phyloP scores from a whole-genome alignment of 2,113 vertebrate species.

The Mola mola region DNA sequence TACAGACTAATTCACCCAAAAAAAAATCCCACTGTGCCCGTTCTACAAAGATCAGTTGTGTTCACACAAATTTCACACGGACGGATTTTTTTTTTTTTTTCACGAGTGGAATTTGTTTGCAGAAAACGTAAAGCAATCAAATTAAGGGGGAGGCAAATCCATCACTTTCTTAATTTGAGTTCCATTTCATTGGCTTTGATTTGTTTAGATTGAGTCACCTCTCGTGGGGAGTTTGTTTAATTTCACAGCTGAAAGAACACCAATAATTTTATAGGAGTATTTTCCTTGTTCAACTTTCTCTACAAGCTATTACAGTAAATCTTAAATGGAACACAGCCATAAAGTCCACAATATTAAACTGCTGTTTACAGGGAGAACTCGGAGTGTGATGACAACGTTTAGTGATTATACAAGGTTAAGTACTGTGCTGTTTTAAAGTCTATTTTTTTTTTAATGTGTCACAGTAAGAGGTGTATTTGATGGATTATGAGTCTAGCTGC shows the following conservation, averaged over 20 bases:
- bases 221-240: constrained; percentile 79
- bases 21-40: constrained; percentile 23
- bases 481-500: neutral
- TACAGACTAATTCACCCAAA: constrained; percentile 40
- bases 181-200: constrained; percentile 75
- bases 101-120: constrained; percentile 41
- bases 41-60: constrained; percentile 10
- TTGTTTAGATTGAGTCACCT: constrained; percentile 77
- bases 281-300: constrained; percentile 74
- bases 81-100: neutral
- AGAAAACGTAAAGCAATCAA: constrained; percentile 49
- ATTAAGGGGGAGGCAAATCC: constrained; percentile 58
- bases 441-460: neutral
- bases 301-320: constrained; percentile 74
- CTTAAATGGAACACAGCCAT: constrained; percentile 58
- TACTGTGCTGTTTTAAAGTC: constrained; percentile 31
- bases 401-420: constrained; percentile 45
- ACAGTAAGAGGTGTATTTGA: constrained; percentile 9
- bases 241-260: constrained; percentile 78
- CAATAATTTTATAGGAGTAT: constrained; percentile 76
- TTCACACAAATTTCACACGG: constrained; percentile 6
- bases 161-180: constrained; percentile 74
- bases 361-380: constrained; percentile 60
- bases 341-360: constrained; percentile 60
- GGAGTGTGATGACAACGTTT: constrained; percentile 45